phyloP scores from a whole-genome alignment of 30 jellyfish, hydroid and myxozoan species.

The Mastigias papua region DNA sequence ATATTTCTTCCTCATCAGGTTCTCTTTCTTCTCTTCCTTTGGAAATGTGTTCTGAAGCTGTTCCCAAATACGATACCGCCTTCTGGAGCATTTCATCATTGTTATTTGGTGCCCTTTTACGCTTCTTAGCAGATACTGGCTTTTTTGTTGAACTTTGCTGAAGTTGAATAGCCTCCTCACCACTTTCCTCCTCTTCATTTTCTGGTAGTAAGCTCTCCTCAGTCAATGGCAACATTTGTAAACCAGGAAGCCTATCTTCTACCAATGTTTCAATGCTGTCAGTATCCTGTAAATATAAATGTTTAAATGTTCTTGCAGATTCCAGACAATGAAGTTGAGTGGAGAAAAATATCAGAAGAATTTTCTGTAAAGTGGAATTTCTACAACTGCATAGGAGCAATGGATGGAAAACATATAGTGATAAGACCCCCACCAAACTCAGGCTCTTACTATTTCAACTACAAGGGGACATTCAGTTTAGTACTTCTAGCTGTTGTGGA shows the following conservation, averaged over 20 bases:
- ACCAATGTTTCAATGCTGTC: not conserved
- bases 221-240: not conserved
- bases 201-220: slow-evolving; percentile 1
- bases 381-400: slow-evolving; percentile 61
- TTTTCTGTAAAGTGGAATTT: slow-evolving; percentile 43
- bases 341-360: slow-evolving; percentile 33
- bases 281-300: slow-evolving; percentile 1
- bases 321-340: slow-evolving; percentile 35
- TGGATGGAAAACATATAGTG: slow-evolving; percentile 66
- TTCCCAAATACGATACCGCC: slow-evolving; percentile 19
- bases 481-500: slow-evolving; percentile 68
- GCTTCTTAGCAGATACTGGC: slow-evolving; percentile 1
- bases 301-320: not conserved
- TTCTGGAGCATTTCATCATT: slow-evolving; percentile 6
- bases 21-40: slow-evolving; percentile 1
- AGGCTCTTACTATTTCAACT: slow-evolving; percentile 67
- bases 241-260: not conserved
- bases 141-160: slow-evolving; percentile 14
- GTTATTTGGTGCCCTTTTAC: not conserved
- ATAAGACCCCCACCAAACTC: slow-evolving; percentile 52
- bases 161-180: not conserved
- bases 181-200: not conserved
- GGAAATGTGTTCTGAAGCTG: not conserved
- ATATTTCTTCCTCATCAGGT: slow-evolving; percentile 15
- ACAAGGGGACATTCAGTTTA: slow-evolving; percentile 51